These are phyloP conservation scores for Actias luna DNA, from an alignment of 2,888 invertebrate genomes.

Conservation along the genomic window DNA sequence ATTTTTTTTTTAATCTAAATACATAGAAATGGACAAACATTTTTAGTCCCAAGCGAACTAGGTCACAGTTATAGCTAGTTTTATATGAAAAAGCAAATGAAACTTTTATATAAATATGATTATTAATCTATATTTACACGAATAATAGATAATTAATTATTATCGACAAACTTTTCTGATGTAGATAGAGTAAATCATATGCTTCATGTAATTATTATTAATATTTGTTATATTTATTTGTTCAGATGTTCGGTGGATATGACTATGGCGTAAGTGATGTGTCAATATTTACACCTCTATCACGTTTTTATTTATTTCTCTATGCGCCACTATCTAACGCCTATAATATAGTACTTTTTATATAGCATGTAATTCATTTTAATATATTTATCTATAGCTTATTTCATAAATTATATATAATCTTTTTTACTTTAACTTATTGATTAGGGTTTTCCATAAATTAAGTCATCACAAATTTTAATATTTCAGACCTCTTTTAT, in stretches of 20 bases:
- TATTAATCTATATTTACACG: background rate
- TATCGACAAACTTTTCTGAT: background rate
- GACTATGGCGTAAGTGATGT: slow-evolving; percentile 78
- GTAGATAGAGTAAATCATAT: background rate
- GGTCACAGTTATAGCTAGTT: too few species aligned
- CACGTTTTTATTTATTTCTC: slow-evolving; percentile 38
- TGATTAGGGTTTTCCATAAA: background rate
- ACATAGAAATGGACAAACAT: too few species aligned
- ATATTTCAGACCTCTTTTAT: background rate
- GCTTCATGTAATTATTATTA: background rate
- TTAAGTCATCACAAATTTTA: background rate
- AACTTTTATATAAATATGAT: too few species aligned
- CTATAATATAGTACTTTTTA: slow-evolving; percentile 13
- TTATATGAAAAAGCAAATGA: too few species aligned
- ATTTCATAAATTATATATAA: background rate
- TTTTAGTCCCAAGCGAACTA: too few species aligned
- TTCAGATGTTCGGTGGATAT: slow-evolving; percentile 81
- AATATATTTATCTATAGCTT: background rate
- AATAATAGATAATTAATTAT: background rate
- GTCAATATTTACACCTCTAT: slow-evolving; percentile 42
- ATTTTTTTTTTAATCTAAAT: too few species aligned
- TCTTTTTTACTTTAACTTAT: background rate
- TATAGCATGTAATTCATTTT: slow-evolving; percentile 1
- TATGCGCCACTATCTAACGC: slow-evolving; percentile 43
- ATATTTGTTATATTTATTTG: slow-evolving; percentile 51